phyloP scores from a whole-genome alignment of 2,113 vertebrate genomes.

The Labeo rohita region DNA sequence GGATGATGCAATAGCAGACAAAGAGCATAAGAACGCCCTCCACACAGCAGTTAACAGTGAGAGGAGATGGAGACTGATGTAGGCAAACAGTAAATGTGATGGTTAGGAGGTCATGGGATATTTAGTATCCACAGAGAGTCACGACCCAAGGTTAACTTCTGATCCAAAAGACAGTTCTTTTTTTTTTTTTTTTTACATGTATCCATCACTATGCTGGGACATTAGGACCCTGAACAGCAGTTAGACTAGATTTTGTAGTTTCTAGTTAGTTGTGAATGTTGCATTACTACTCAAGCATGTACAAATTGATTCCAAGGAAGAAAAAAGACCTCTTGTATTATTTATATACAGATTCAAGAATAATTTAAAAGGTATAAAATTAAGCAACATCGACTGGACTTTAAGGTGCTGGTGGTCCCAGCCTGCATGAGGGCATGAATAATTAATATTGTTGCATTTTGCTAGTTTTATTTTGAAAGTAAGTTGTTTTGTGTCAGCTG shows the following conservation, averaged over 20 bases:
- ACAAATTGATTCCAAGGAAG: background rate
- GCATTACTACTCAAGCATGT: background rate
- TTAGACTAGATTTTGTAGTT: background rate
- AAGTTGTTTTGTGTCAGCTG: background rate
- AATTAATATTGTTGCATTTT: background rate
- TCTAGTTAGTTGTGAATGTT: background rate
- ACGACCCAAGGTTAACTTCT: background rate
- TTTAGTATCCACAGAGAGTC: background rate
- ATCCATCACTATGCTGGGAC: background rate
- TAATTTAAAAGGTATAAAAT: background rate
- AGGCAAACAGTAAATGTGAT: background rate
- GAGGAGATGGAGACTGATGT: background rate
- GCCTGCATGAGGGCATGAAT: background rate
- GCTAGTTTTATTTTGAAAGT: background rate
- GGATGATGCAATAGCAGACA: constrained; percentile 5
- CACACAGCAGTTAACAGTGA: background rate
- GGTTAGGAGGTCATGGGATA: background rate
- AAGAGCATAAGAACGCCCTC: background rate
- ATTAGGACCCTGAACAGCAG: background rate
- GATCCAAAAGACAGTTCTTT: background rate
- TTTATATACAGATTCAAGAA: background rate
- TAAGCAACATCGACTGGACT: background rate
- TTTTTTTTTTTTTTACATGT: background rate
- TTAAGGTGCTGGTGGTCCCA: background rate
- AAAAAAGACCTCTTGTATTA: background rate